phyloP scores from a whole-genome alignment of 2,888 invertebrate species.

The Trissoscelio sp. region DNA sequence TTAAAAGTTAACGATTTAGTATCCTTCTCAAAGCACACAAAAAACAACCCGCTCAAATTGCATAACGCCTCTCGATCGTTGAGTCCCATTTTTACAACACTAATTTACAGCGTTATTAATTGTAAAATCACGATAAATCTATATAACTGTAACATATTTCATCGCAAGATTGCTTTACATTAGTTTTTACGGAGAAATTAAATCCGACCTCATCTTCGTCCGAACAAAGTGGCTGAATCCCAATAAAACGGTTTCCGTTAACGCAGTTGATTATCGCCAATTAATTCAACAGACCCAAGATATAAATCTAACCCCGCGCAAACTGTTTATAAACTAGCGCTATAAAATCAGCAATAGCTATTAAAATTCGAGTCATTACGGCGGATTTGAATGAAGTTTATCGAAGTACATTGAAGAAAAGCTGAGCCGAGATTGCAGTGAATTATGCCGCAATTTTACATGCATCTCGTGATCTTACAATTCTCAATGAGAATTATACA shows the following conservation, averaged over 20 bases:
- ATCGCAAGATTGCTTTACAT: background rate
- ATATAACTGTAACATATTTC: background rate
- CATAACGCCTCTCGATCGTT: background rate
- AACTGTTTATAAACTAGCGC: constrained; percentile 22
- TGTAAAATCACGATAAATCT: constrained; percentile 1
- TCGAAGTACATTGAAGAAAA: constrained; percentile 2
- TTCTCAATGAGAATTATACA: background rate
- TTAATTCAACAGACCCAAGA: constrained; percentile 13
- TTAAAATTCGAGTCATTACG: constrained; percentile 28
- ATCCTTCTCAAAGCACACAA: background rate
- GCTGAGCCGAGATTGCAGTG: background rate
- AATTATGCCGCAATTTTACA: no score
- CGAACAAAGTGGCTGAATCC: background rate
- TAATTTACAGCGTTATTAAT: background rate
- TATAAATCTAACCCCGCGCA: constrained; percentile 31
- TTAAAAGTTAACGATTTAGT: constrained; percentile 9
- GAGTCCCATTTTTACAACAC: background rate
- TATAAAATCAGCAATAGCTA: constrained; percentile 1
- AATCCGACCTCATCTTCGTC: background rate
- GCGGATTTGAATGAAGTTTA: constrained; percentile 13
- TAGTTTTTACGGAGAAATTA: background rate
- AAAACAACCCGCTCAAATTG: background rate
- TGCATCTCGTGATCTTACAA: background rate
- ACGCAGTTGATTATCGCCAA: constrained; percentile 19
- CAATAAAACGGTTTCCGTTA: constrained; percentile 20